Evolutionary conservation across 2,888 invertebrate species (phyloP).

Genomic region (Capitulum mitella): DNA sequence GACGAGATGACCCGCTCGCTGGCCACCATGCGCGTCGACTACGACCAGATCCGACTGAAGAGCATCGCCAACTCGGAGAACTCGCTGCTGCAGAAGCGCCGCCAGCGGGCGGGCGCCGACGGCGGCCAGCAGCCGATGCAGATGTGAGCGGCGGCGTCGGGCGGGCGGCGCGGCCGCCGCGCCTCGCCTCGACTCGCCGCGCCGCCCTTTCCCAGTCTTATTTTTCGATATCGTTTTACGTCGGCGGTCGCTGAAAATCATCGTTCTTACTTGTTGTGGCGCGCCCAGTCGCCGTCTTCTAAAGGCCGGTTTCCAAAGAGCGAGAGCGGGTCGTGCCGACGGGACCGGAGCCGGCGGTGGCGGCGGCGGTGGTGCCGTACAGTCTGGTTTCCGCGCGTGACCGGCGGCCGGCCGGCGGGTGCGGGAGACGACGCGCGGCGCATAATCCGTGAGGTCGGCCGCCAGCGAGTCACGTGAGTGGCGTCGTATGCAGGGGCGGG

Average conservation of each 20-base stretch:
- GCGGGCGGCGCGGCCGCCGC: neutral
- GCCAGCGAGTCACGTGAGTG: too few relatives aligned
- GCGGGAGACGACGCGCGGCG: neutral
- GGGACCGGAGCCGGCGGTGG: too few relatives aligned
- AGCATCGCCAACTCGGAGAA: slow-evolving; percentile 88
- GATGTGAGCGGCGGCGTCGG: neutral
- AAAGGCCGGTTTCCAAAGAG: neutral
- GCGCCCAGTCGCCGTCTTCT: neutral
- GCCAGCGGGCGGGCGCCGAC: slow-evolving; percentile 36
- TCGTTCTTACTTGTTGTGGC: neutral
- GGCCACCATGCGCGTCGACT: slow-evolving; percentile 96
- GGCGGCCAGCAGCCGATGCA: slow-evolving; percentile 15
- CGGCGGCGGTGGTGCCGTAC: too few relatives aligned
- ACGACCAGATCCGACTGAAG: slow-evolving; percentile 89
- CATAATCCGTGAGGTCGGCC: too few relatives aligned
- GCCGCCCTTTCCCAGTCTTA: neutral
- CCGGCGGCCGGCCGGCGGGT: neutral
- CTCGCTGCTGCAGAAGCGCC: slow-evolving; percentile 75
- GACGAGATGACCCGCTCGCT: slow-evolving; percentile 98
- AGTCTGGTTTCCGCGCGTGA: too few relatives aligned
- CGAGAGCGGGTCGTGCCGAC: too few relatives aligned
- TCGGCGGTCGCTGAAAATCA: neutral
- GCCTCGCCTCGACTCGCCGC: neutral
- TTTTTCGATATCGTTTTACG: slow-evolving; percentile 15
- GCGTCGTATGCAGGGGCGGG: too few relatives aligned